A percentile compares a stretch with the other conserved stretches of the same genome.
These are phyloP conservation scores for Clunio marinus DNA, from an alignment of 2,888 invertebrate genomes.

Conservation along the genomic window DNA sequence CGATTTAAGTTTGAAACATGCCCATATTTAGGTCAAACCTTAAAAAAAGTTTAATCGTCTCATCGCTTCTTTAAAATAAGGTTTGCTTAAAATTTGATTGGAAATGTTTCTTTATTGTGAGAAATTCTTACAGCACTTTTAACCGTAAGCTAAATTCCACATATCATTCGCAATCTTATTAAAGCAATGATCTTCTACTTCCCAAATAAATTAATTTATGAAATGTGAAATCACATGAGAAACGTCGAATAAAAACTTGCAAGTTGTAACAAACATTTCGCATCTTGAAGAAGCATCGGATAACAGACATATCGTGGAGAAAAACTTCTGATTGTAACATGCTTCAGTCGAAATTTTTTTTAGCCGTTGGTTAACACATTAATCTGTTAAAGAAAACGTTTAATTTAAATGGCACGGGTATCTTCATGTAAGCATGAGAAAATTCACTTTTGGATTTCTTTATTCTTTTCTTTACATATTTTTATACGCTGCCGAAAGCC, in stretches of 20 bases:
- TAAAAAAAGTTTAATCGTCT: conserved; percentile 20
- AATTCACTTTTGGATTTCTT: not conserved
- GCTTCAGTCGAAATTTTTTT: not conserved
- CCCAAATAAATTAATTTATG: no score
- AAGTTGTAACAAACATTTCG: no score
- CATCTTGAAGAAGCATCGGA: no score
- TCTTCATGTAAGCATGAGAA: not conserved
- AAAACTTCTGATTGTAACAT: conserved; percentile 12
- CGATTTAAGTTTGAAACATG: conserved; percentile 29
- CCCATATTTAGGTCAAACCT: conserved; percentile 31
- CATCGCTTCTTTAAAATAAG: not conserved
- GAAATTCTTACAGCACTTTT: no score
- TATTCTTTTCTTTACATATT: not conserved
- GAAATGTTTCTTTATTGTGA: no score
- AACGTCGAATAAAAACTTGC: no score
- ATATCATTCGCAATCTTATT: no score
- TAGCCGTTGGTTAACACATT: conserved; percentile 24
- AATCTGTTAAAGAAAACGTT: conserved; percentile 8
- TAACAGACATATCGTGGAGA: not conserved
- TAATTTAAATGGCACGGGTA: conserved; percentile 23
- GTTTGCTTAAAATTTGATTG: no score
- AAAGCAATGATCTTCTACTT: no score
- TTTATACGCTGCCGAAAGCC: no score
- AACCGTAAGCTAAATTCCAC: no score
- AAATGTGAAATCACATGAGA: no score